Evolutionary conservation across 1,140 invertebrate genomes (phyloP).

Genomic region (Pachypsylla venusta): DNA sequence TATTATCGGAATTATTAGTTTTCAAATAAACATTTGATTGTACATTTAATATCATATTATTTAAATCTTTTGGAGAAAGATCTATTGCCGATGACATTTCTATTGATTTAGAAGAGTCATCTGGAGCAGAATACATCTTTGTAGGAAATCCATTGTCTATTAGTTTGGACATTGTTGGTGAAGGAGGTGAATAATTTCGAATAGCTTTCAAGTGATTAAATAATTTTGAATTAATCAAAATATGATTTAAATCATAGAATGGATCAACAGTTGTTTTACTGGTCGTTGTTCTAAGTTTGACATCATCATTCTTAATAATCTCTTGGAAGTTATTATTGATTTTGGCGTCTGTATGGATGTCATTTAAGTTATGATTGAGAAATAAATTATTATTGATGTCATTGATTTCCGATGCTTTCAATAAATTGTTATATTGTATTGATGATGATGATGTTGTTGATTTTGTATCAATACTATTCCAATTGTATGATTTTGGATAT

Average conservation of each 20-base stretch:
- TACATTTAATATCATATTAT: neutral
- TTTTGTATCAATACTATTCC: neutral
- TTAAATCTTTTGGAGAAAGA: neutral
- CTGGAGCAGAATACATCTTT: no score
- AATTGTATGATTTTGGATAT: neutral
- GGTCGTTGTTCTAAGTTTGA: neutral
- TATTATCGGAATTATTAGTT: no score
- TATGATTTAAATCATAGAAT: neutral
- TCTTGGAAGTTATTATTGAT: neutral
- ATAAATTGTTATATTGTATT: neutral
- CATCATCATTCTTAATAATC: neutral
- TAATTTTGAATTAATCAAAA: conserved; percentile 1
- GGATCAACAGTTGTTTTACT: neutral
- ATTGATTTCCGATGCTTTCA: conserved; percentile 4
- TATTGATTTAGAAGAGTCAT: no score
- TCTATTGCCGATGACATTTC: neutral
- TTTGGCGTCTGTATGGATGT: no score
- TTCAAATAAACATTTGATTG: no score
- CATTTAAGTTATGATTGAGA: neutral
- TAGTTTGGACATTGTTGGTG: no score
- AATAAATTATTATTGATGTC: neutral
- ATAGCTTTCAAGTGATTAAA: neutral
- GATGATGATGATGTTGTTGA: neutral
- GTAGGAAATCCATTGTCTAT: no score
- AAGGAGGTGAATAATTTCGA: neutral